Conservation (phyloP, 92 coral and sea anemone species). For the Hydrozoanthus gracilis region DNA sequence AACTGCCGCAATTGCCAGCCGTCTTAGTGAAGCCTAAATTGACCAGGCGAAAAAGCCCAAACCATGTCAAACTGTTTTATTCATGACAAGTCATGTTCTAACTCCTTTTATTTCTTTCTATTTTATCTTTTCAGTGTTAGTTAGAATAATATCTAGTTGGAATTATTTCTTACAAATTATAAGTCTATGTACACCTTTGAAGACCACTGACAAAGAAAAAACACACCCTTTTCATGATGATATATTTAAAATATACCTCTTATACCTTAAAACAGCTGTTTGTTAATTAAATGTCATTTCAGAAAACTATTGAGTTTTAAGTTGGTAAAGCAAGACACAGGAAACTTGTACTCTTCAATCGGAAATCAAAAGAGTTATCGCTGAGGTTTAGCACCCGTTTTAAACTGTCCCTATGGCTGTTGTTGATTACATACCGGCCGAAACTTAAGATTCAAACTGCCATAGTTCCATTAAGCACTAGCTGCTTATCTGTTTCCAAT, state of each 20-base stretch:
- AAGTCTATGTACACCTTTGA: no score
- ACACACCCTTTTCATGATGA: no score
- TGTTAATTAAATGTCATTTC: background rate
- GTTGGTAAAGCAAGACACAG: background rate
- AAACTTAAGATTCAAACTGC: conserved; percentile 10
- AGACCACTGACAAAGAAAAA: no score
- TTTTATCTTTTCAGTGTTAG: no score
- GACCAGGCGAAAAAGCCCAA: background rate
- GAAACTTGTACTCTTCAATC: background rate
- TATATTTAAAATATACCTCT: no score
- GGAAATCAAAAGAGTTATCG: conserved; percentile 28
- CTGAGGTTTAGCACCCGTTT: background rate
- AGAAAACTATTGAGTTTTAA: background rate
- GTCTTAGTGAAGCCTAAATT: background rate
- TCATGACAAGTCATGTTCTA: no score
- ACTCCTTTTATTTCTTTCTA: no score
- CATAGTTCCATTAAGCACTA: conserved; percentile 10
- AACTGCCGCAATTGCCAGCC: background rate
- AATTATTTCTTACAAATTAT: no score
- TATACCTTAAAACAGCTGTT: background rate
- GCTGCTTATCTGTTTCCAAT: background rate
- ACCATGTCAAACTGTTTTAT: background rate
- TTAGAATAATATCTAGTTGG: no score
- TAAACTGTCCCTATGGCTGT: background rate
- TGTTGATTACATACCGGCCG: background rate